Base-by-base conservation (phyloP, 2,797 vertebrate species). In the Pelobates cultripes region DNA sequence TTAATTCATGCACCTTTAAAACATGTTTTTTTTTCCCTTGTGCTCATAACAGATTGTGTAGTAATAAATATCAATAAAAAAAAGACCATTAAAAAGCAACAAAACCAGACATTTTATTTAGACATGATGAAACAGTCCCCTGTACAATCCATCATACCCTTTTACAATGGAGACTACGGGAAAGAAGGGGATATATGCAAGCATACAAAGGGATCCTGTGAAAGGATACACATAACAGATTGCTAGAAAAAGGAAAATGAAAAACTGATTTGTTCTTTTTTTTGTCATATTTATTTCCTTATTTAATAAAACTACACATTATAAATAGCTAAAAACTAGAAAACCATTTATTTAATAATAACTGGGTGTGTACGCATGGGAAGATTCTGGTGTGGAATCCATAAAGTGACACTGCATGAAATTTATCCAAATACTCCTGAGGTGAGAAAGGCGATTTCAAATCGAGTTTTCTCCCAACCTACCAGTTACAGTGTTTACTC, bases 41-140 rank as follows among this genome's bases (percentile, higher is more conserved):
- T 28, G 28, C 28, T 28, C 28, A 28, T 28, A 28, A 28, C 28
- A 28, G 28, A 28, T 28, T 28, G 28, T 28, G 28, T 28, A 28
- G 28, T 28, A 28, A 28, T 28, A 28, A 28, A 28, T 28, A 28
- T 28, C 28, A 28, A 28, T 28, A 28, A 28, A 28, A 28, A 28
- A 28, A 43, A 74, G 15, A 28, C n/a, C 40, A 73, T 7, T 41
- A 42, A 68, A 60, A 15, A 5, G 9, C 41, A 13, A 63, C 15
- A 70, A 69, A 83, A 74, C 73, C 57, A 14, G 43, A 70, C n/a
- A 70, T 79, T 83, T 77, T 83, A 83, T 83, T 83, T 51, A 74
- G 68, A 73, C 61, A 53, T 70, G 17, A 70, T 45, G 17, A 83
- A 73, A 73, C 51, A 75, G 55, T 71, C 73, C 64, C 70, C 5